Base-by-base conservation (phyloP, 2,888 invertebrate genomes). In the Andrena trimmerana region DNA sequence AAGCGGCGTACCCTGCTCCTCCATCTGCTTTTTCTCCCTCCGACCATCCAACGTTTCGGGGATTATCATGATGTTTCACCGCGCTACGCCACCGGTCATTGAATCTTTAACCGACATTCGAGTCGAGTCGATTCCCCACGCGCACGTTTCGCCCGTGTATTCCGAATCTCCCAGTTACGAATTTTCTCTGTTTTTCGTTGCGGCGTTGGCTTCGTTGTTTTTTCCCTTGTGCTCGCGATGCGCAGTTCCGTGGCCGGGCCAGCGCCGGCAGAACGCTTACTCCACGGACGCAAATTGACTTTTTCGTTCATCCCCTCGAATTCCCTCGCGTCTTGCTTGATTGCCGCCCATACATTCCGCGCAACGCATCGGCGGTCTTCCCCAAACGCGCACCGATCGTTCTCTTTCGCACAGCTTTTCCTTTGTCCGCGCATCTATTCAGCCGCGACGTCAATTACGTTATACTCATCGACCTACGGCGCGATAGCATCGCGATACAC, bases 251-350 rank as follows among this genome's bases (percentile, higher is more conserved):
- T 48, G 48, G 24, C 48, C 59, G 1, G 33, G 59, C 31, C 60
- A 62, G 29, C 70, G 77, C 72, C 69, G 70, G 83, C 81, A 73
- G 77, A 78, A 76, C 82, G 82, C 82, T 89, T 88, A 86, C 85
- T 87, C 84, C 72, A 73, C 78, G 48, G 59, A 52, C 52, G 52
- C 84, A 85, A 85, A 88, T 88, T 85, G 84, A 88, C 84, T 86
- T 86, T 90, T 86, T 66, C 52, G 20, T 36, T 78, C 63, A 13
- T 36, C 63, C 50, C 54, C 20, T 59, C 70, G 71, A 68, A 42
- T 48, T 62, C 27, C 24, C 29, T 66, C 52, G 71, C 62, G 81
- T 70, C 78, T 81, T 81, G 81, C 81, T 78, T 72, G 81, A 87
- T 85, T 81, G 84, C 81, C 78, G 72, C 62, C 59, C 74, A 80